A percentile compares a stretch with the other conserved stretches of the same genome.
phyloP scores from a whole-genome alignment of 2,797 vertebrate species.

The Scarus forsteni region DNA sequence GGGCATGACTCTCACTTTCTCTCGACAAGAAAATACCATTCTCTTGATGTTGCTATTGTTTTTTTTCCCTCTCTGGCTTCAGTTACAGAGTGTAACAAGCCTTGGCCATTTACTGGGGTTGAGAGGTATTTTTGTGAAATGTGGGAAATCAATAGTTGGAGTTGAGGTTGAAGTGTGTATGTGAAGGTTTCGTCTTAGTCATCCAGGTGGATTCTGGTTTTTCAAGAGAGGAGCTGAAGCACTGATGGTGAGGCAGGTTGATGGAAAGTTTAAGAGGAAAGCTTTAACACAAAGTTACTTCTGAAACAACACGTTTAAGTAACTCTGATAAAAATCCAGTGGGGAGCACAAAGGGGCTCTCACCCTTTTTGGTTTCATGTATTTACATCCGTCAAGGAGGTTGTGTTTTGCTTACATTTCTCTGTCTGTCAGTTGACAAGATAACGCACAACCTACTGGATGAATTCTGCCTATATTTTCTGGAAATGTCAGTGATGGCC shows the following conservation, averaged over 20 bases:
- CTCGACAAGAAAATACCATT: slow-evolving; percentile 21
- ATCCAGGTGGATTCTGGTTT: slow-evolving; percentile 14
- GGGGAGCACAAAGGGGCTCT: no score
- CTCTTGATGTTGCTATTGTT: slow-evolving; percentile 29
- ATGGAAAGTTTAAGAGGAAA: not conserved
- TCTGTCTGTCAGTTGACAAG: no score
- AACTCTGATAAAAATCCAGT: no score
- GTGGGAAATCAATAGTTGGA: slow-evolving; percentile 46
- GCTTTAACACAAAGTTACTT: not conserved
- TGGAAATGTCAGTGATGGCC: no score
- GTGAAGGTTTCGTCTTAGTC: slow-evolving; percentile 31
- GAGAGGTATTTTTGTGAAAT: slow-evolving; percentile 44
- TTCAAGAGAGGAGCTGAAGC: slow-evolving; percentile 6
- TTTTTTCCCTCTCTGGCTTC: slow-evolving; percentile 30
- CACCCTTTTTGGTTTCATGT: no score
- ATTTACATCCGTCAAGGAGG: no score
- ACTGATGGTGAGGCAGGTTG: slow-evolving; percentile 4
- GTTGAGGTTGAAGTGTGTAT: slow-evolving; percentile 15
- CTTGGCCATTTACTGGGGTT: slow-evolving; percentile 13
- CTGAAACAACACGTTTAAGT: not conserved
- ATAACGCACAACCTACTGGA: no score
- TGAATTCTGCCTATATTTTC: no score
- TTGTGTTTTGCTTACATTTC: no score
- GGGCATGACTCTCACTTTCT: slow-evolving; percentile 15
- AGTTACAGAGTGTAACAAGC: slow-evolving; percentile 21